Evolutionary conservation across 2,888 invertebrate genomes (phyloP).

Genomic region (Platerodrilus igneus): DNA sequence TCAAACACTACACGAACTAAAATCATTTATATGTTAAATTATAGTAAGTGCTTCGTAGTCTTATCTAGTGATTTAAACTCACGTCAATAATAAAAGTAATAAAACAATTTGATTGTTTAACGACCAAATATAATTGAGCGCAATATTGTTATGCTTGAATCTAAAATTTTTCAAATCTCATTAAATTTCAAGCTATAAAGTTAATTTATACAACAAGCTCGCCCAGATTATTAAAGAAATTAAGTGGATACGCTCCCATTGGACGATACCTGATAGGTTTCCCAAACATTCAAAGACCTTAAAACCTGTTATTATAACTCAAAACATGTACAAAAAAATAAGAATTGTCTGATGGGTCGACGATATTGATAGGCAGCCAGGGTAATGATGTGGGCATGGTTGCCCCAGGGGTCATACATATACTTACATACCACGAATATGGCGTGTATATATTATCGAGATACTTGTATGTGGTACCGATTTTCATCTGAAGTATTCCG

Average conservation of each 20-base stretch:
- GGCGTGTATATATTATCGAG: no score
- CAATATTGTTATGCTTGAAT: conserved; percentile 39
- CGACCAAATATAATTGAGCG: conserved; percentile 28
- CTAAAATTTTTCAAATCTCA: conserved; percentile 42
- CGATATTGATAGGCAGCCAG: conserved; percentile 30
- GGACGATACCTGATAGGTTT: conserved; percentile 33
- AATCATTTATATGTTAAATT: no score
- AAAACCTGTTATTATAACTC: conserved; percentile 44
- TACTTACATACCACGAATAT: no score
- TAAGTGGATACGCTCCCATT: conserved; percentile 36
- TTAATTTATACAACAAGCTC: conserved; percentile 42
- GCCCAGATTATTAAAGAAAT: conserved; percentile 42
- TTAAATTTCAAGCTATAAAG: conserved; percentile 44
- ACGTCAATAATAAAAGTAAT: no score
- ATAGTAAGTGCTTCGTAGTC: no score
- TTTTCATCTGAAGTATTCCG: conserved; percentile 14
- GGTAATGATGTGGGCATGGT: conserved; percentile 31
- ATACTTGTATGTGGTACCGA: no score
- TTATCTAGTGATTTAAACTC: no score
- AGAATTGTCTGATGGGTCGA: conserved; percentile 27
- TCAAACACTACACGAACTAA: no score
- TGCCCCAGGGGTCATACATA: conserved; percentile 31
- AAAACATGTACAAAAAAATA: conserved; percentile 37
- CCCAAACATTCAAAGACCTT: conserved; percentile 36
- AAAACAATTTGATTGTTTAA: no score